Evolutionary conservation across 2,888 invertebrate species (phyloP).

Genomic region (Sphaerophoria taeniata): DNA sequence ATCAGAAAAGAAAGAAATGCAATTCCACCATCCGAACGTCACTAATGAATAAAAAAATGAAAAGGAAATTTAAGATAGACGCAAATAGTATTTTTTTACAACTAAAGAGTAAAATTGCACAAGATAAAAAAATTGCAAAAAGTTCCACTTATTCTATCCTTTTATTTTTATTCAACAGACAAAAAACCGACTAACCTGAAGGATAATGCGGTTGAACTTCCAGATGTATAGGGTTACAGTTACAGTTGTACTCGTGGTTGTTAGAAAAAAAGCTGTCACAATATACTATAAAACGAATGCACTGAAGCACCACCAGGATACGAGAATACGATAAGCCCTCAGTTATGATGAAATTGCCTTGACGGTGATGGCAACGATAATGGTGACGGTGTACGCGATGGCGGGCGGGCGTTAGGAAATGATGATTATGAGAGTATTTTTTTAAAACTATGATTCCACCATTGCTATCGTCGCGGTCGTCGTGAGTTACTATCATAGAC

Average conservation of each 20-base stretch:
- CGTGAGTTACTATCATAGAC: conserved; percentile 52
- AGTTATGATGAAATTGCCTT: conserved; percentile 65
- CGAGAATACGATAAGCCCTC: conserved; percentile 55
- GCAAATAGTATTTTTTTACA: conserved; percentile 37
- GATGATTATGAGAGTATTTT: conserved; percentile 61
- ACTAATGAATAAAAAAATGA: conserved; percentile 13
- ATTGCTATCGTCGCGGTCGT: neutral
- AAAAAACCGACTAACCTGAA: conserved; percentile 36
- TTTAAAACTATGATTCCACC: conserved; percentile 39
- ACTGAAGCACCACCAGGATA: conserved; percentile 40
- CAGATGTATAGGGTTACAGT: conserved; percentile 54
- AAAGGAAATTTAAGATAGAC: conserved; percentile 50
- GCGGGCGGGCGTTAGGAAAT: conserved; percentile 44
- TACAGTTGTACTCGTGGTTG: neutral
- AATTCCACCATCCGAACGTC: conserved; percentile 18
- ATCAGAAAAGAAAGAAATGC: conserved; percentile 49
- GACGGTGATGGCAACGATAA: conserved; percentile 31
- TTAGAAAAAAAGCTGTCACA: conserved; percentile 54
- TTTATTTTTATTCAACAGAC: neutral
- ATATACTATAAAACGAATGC: conserved; percentile 50
- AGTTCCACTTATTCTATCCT: conserved; percentile 13
- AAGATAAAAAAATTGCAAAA: conserved; percentile 22
- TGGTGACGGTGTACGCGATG: neutral
- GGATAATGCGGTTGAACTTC: conserved; percentile 58
- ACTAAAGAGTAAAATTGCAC: conserved; percentile 46